A percentile compares a stretch with the other conserved stretches of the same genome.
Conservation (phyloP, 2,797 vertebrate species). For the Alcedo quadribrachys region DNA sequence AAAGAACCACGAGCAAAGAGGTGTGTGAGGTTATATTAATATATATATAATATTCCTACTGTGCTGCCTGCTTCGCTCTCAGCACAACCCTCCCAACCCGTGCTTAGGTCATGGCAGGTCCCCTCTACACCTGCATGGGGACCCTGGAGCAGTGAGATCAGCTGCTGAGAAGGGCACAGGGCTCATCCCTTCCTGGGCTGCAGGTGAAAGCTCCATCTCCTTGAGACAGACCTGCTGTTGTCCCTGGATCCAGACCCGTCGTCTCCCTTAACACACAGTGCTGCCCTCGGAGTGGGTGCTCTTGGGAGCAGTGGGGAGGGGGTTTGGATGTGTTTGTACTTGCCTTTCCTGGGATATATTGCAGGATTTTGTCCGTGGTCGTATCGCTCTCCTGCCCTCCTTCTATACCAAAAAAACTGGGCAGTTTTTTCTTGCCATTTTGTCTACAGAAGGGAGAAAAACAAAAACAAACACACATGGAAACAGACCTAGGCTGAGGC, state of each 20-base stretch:
- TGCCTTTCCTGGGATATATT: slow-evolving; percentile 79
- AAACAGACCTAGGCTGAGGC: neutral
- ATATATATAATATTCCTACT: neutral
- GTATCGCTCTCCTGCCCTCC: slow-evolving; percentile 61
- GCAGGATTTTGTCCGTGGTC: slow-evolving; percentile 76
- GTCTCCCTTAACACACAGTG: neutral
- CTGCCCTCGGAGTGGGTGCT: neutral
- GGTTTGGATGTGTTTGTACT: slow-evolving; percentile 30
- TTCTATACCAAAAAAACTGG: slow-evolving; percentile 73
- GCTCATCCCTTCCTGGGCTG: neutral
- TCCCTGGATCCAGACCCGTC: neutral
- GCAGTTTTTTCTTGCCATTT: slow-evolving; percentile 73
- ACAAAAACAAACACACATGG: neutral
- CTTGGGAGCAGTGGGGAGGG: neutral
- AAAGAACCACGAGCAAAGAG: neutral
- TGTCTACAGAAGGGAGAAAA: slow-evolving; percentile 57
- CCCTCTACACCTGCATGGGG: neutral
- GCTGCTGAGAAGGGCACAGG: neutral
- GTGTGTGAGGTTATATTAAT: too few relatives aligned
- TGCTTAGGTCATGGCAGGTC: neutral
- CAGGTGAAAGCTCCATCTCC: neutral
- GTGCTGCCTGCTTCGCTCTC: neutral
- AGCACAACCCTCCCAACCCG: neutral
- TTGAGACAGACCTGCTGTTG: neutral
- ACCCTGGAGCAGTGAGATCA: neutral